Evolutionary conservation across 2,888 invertebrate genomes (phyloP).

Genomic region (Cecidostiba fungosa): DNA sequence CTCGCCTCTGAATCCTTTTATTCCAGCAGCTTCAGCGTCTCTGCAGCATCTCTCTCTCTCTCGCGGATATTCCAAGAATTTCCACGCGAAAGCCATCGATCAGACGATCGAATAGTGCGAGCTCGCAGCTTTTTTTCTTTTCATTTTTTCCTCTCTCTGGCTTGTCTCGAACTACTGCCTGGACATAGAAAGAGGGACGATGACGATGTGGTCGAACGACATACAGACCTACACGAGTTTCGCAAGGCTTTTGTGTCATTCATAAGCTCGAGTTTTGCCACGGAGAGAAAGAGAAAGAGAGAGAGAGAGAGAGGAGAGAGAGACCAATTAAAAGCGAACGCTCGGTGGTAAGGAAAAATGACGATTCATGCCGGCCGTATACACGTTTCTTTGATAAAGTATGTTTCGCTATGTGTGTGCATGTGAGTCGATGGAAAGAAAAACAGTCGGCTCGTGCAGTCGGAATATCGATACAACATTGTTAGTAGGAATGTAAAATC

Average conservation of each 20-base stretch:
- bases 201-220: background rate
- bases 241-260: conserved; percentile 59
- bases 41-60: background rate
- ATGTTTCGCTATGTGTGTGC: background rate
- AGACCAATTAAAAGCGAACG: conserved; percentile 55
- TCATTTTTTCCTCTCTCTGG: background rate
- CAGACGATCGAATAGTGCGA: conserved; percentile 51
- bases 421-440: background rate
- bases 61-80: conserved; percentile 38
- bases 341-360: conserved; percentile 33
- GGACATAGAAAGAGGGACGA: background rate
- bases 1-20: conserved; percentile 65
- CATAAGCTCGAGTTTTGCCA: conserved; percentile 49
- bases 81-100: conserved; percentile 54
- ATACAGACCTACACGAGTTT: conserved; percentile 29
- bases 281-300: too few relatives aligned
- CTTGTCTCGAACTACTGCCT: conserved; percentile 1
- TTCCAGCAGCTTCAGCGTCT: background rate
- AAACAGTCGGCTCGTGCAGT: conserved; percentile 17
- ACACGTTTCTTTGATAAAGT: conserved; percentile 50
- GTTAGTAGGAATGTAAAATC: conserved; percentile 24
- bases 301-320: background rate
- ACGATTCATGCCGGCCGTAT: conserved; percentile 48
- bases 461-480: conserved; percentile 16
- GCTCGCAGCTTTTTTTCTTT: conserved; percentile 5